Conservation (phyloP, 2,797 vertebrate species). For the Onychomys arenicola region DNA sequence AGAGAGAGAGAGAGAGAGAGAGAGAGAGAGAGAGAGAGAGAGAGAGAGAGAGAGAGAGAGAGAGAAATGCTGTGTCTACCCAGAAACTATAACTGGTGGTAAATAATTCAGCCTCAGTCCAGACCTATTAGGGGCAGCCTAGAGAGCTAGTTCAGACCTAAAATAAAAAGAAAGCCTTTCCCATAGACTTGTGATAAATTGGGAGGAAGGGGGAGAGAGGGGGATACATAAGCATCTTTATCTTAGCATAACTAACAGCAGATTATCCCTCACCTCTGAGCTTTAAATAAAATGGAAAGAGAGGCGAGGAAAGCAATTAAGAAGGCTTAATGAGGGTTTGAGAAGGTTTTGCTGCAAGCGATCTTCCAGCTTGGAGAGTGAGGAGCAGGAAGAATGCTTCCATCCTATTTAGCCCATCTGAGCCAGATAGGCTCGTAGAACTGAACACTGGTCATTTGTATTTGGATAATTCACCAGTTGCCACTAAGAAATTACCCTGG, state of each 20-base stretch:
- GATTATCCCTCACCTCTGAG: conserved; percentile 77
- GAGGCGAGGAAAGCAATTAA: conserved; percentile 76
- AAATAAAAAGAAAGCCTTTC: conserved; percentile 28
- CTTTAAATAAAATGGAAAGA: conserved; percentile 68
- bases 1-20: conserved; percentile 2
- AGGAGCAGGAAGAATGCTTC: conserved; percentile 67
- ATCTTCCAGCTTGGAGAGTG: conserved; percentile 12
- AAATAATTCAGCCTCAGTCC: conserved; percentile 48
- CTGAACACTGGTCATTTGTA: conserved; percentile 76
- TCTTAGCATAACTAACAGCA: conserved; percentile 70
- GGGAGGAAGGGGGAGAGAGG: no score
- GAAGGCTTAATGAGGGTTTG: conserved; percentile 69
- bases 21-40: conserved; percentile 40
- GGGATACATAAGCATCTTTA: conserved; percentile 60
- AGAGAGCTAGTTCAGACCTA: neutral
- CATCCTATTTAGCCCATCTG: conserved; percentile 70
- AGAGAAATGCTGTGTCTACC: conserved; percentile 10
- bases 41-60: neutral
- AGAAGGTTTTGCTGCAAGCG: conserved; percentile 65
- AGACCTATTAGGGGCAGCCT: conserved; percentile 22
- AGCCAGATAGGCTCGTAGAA: conserved; percentile 74
- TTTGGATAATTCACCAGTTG: conserved; percentile 81
- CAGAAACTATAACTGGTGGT: conserved; percentile 33
- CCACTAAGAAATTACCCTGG: conserved; percentile 80
- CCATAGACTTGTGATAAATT: neutral